Evolutionary conservation across 2,113 vertebrate species (phyloP), one percentile per base, ranked within the genome.

Genomic region (Nerophis lumbriciformis): DNA sequence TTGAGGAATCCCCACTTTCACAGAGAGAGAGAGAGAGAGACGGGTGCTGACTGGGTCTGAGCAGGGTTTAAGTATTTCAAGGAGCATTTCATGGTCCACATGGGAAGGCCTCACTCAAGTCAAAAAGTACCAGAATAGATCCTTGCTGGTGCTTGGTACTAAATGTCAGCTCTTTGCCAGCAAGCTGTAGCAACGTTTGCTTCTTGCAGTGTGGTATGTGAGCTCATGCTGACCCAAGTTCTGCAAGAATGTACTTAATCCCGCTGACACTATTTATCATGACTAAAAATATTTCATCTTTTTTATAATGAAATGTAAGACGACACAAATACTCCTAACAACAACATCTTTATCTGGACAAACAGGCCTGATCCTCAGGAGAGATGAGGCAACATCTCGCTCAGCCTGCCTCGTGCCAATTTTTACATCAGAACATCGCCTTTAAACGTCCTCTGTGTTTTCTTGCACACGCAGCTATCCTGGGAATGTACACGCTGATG

Each of bases 401-500:
- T n/a, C 55, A 12, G 5, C 42, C 28, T 37, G 19, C 35, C 28
- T 45, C 10, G 42, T 45, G 0, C 42, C 10, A 5, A n/a, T 50
- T 50, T 19, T 11, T 11, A 45, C 10, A 12, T 45, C 42, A 14
- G 19, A 53, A 38, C 36, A 16, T 55, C 1, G n/a, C 19, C 4
- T 45, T 45, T 12, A 45, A 45, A 45, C 6, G 10, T 10, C 49
- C 8, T 11, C 8, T 19, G 44, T 44, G 36, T 10, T 60, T 68
- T 53, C 58, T n/a, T 75, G 39, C 78, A 6, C 65, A 71, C 16
- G 6, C 89, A 98, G 96, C 96, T 6, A 98, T 99, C 81, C 90
- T 98, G 71, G 96, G 95, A 51, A 99, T 99, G 96, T 99, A 98
- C 88, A 99, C 94, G 0, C 88, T 99, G 79, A 99, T 99, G 96